Conservation (phyloP, 2,888 invertebrate species). For the Parascotia fuliginaria region DNA sequence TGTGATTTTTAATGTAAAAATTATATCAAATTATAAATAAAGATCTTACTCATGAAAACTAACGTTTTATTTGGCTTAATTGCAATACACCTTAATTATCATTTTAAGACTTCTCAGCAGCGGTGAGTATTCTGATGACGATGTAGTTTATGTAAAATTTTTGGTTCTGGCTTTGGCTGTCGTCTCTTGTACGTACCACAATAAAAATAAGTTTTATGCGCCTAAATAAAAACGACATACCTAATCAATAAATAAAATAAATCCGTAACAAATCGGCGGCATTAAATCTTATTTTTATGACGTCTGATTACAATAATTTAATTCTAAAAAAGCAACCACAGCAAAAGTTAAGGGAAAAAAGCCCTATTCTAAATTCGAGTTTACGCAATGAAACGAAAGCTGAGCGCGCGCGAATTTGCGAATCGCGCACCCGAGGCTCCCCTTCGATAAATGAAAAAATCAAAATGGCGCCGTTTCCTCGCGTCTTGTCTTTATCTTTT, state of each 20-base stretch:
- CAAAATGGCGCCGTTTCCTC: constrained; percentile 73
- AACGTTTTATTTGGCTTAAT: too few species aligned
- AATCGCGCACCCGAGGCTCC: constrained; percentile 63
- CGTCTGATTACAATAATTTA: constrained; percentile 38
- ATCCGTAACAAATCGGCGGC: constrained; percentile 25
- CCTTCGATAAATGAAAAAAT: constrained; percentile 74
- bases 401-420: constrained; percentile 73
- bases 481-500: constrained; percentile 84
- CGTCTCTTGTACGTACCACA: too few species aligned
- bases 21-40: too few species aligned
- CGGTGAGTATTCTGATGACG: too few species aligned
- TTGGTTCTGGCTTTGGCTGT: too few species aligned
- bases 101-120: too few species aligned
- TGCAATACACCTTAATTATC: too few species aligned
- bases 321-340: constrained; percentile 48
- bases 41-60: too few species aligned
- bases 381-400: constrained; percentile 78
- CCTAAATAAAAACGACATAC: neutral
- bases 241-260: constrained; percentile 11
- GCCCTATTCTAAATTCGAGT: constrained; percentile 63
- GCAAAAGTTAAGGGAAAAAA: constrained; percentile 54
- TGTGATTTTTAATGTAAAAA: too few species aligned
- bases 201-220: too few species aligned
- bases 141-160: too few species aligned
- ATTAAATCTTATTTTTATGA: constrained; percentile 39